A percentile compares a stretch with the other conserved stretches of the same genome.
Evolutionary conservation across 2,113 vertebrate genomes (phyloP).

Genomic region (Lagopus leucura): DNA sequence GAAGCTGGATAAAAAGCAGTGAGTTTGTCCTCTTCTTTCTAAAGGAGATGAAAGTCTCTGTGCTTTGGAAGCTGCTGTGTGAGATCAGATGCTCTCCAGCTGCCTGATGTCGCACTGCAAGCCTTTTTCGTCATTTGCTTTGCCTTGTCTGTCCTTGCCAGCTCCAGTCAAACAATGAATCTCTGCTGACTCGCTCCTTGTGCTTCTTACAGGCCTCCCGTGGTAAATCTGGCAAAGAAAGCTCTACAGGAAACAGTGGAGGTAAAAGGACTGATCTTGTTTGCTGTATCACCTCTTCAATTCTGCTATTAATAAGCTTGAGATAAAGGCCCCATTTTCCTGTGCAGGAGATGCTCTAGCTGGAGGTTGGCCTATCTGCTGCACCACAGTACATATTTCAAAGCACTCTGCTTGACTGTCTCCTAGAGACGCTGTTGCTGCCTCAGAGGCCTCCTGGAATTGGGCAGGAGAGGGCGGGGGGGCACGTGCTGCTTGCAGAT

Average conservation of each 20-base stretch:
- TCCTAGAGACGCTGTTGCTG: background rate
- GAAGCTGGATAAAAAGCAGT: constrained; percentile 82
- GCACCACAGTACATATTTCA: background rate
- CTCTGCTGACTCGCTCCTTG: constrained; percentile 39
- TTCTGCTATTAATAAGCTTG: constrained; percentile 25
- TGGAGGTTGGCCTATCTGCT: background rate
- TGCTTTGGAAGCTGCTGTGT: constrained; percentile 15
- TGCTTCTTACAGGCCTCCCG: constrained; percentile 62
- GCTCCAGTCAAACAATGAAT: constrained; percentile 8
- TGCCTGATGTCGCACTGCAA: constrained; percentile 17
- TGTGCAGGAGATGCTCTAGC: background rate
- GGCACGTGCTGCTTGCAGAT: background rate
- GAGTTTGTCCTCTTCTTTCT: constrained; percentile 62
- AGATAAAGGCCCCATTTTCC: constrained; percentile 8
- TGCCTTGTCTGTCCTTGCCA: constrained; percentile 48
- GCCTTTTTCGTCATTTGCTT: constrained; percentile 8
- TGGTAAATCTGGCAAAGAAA: constrained; percentile 60
- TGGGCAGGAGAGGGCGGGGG: background rate
- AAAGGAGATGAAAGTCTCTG: background rate
- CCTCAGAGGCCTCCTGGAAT: background rate
- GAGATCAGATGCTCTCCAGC: constrained; percentile 24
- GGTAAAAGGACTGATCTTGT: constrained; percentile 68
- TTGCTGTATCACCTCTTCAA: background rate
- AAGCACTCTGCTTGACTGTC: background rate
- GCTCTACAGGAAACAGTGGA: constrained; percentile 61